Conservation (phyloP, 2,113 vertebrate species). For the Arenaria interpres region DNA sequence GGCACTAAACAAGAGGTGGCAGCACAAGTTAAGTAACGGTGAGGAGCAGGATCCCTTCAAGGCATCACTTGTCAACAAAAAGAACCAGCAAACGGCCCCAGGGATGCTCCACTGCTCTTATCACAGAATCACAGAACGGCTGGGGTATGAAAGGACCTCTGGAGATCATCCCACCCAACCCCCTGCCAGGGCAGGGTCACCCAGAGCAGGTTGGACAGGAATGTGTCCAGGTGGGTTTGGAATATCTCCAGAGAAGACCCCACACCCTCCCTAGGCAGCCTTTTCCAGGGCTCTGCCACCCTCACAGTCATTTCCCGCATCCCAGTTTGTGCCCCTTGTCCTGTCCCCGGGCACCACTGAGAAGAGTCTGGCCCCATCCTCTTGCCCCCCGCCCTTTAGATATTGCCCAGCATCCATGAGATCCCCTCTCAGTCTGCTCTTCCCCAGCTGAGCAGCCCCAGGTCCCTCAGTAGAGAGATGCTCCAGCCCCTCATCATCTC, state of each 20-base stretch:
- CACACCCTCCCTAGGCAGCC: too few relatives aligned
- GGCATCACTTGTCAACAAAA: fast-evolving
- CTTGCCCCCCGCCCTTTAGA: neutral
- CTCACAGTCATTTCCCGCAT: neutral
- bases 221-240: too few relatives aligned
- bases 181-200: too few relatives aligned
- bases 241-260: too few relatives aligned
- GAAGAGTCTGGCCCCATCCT: neutral
- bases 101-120: neutral
- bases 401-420: too few relatives aligned
- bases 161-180: too few relatives aligned
- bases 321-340: neutral
- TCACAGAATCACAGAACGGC: too few relatives aligned
- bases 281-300: neutral
- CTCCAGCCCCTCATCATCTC: neutral
- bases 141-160: too few relatives aligned
- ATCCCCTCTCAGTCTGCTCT: too few relatives aligned
- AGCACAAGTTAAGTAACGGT: fast-evolving
- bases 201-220: too few relatives aligned
- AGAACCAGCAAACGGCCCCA: fast-evolving
- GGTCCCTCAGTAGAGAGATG: neutral
- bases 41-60: neutral
- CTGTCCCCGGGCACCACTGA: too few relatives aligned
- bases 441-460: too few relatives aligned
- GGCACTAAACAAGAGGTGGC: fast-evolving